Evolutionary conservation across 1,140 invertebrate genomes (phyloP).

Genomic region (Chymomyza costata): DNA sequence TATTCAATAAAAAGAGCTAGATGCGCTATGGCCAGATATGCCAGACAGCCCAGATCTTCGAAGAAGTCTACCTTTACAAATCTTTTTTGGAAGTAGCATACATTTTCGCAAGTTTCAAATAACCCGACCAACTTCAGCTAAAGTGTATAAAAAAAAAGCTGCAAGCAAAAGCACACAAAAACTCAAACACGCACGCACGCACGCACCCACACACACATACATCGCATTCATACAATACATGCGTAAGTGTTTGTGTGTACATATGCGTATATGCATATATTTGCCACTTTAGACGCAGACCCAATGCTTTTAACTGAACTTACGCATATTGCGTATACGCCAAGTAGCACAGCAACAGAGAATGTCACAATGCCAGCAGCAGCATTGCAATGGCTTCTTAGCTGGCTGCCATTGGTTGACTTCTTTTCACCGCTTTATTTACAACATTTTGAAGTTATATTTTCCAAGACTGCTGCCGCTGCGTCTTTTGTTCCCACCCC

Average conservation of each 20-base stretch:
- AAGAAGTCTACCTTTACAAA: too few relatives aligned
- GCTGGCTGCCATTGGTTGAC: constrained; percentile 3
- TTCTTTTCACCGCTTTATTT: constrained; percentile 7
- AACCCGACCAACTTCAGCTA: too few relatives aligned
- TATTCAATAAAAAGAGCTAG: too few relatives aligned
- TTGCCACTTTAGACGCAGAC: constrained; percentile 10
- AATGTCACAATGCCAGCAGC: constrained; percentile 15
- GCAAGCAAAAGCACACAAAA: too few relatives aligned
- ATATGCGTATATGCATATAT: background rate
- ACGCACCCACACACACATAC: constrained; percentile 16
- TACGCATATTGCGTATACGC: constrained; percentile 52
- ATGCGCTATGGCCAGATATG: too few relatives aligned
- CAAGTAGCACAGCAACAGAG: background rate
- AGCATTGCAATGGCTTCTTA: constrained; percentile 53
- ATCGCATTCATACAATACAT: constrained; percentile 33
- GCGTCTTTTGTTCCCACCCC: background rate
- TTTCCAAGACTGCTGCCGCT: background rate
- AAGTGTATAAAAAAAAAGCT: too few relatives aligned
- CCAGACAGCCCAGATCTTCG: too few relatives aligned
- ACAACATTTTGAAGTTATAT: constrained; percentile 1
- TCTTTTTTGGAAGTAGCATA: too few relatives aligned
- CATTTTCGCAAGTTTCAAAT: too few relatives aligned
- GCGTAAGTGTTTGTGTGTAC: background rate
- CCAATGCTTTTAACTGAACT: constrained; percentile 22
- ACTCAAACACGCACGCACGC: constrained; percentile 2